Evolutionary conservation across 2,797 vertebrate species (phyloP).

Genomic region (Centropyge bicolor): DNA sequence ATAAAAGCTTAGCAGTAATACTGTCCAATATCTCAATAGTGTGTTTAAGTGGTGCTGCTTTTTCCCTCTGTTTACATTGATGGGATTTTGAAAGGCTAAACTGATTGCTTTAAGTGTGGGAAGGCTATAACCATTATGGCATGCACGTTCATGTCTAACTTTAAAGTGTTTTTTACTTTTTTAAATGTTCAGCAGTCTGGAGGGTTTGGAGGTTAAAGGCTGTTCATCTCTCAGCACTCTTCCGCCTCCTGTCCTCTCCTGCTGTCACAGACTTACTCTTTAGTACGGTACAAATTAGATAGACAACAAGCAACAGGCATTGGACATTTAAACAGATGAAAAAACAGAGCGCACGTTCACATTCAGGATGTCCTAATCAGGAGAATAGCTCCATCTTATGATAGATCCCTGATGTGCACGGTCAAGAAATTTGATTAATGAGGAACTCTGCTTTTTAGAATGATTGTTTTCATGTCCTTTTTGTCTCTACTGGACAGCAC

Average conservation of each 20-base stretch:
- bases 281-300: not conserved
- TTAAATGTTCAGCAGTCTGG: not conserved
- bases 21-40: not conserved
- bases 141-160: conserved; percentile 1
- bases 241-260: not conserved
- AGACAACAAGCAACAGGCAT: not conserved
- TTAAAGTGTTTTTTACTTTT: not conserved
- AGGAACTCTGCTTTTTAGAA: too few species aligned
- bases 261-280: not conserved
- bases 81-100: not conserved
- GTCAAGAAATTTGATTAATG: too few species aligned
- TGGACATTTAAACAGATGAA: not conserved
- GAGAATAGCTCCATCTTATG: not conserved
- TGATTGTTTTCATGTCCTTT: not conserved
- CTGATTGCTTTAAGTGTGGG: not conserved
- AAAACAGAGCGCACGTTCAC: not conserved
- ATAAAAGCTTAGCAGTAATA: conserved; percentile 2
- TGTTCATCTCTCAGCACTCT: not conserved
- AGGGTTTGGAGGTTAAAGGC: not conserved
- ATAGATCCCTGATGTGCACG: not conserved
- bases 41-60: not conserved
- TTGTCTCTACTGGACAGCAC: not conserved
- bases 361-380: not conserved
- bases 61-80: conserved; percentile 6
- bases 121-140: not conserved